These are phyloP conservation scores for Pungitius pungitius DNA, from an alignment of 2,113 vertebrate genomes.

Conservation along the genomic window DNA sequence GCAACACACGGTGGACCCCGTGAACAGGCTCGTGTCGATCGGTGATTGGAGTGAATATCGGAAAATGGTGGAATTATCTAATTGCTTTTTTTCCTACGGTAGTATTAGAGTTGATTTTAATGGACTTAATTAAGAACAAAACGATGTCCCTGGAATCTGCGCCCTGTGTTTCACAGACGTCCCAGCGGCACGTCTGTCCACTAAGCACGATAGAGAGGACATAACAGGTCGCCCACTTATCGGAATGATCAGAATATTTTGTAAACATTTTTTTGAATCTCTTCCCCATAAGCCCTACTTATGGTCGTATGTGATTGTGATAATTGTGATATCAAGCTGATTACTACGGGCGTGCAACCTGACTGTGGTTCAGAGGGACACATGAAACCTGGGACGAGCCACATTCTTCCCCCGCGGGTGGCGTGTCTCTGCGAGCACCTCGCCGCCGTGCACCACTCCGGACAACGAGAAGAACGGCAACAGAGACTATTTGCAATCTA, in stretches of 20 bases:
- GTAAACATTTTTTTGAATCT: background rate
- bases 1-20: background rate
- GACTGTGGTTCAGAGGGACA: constrained; percentile 59
- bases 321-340: constrained; percentile 46
- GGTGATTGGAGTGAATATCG: background rate
- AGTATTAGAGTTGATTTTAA: background rate
- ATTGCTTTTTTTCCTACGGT: background rate
- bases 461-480: constrained; percentile 6
- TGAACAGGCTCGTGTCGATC: background rate
- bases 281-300: too few species aligned
- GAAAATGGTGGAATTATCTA: background rate
- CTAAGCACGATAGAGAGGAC: background rate
- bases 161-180: too few species aligned
- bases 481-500: constrained; percentile 23
- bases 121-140: background rate
- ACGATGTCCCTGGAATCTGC: background rate
- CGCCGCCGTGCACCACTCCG: background rate
- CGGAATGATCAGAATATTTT: background rate
- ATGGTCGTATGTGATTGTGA: too few species aligned
- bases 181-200: too few species aligned
- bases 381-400: constrained; percentile 63
- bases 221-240: background rate
- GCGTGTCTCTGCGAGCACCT: constrained; percentile 8
- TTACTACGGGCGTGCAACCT: constrained; percentile 64
- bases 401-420: constrained; percentile 17